Evolutionary conservation across 2,113 vertebrate species (phyloP), one percentile per base, ranked within the genome.

Genomic region (Panthera leo): DNA sequence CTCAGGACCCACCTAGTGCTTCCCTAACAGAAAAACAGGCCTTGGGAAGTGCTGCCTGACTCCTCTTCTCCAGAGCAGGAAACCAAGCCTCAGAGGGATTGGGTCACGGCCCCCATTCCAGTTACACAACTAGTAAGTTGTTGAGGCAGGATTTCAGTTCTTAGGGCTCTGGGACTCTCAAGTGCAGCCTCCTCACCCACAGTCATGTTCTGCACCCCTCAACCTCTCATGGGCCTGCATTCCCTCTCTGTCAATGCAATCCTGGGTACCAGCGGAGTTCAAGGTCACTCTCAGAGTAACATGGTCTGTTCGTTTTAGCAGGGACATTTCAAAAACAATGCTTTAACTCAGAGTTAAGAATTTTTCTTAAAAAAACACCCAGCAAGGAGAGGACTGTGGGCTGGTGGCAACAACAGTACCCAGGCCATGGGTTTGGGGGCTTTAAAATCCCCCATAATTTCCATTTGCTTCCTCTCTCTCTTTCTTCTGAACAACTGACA

Each of bases 241-340:
- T 7, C 18, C 53, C 31, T 13, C 45, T 63, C n/a, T 85, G 48
- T 27, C 93, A 21, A 58, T 70, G 51, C 31, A 63, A 25, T 48
- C 51, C 45, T 5, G 23, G 48, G 63, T 27, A 34, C 71, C 19
- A 78, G 45, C 2, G 3, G 79, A 31, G 1, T 55, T 85, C 83
- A 39, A 80, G 91, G 92, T 48, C 61, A 80, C 61, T 51, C 27
- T 55, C 3, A 19, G 75, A 89, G 42, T 70, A 63, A 63, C 27
- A 13, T 1, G 55, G 48, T 13, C 13, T 55, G 51, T 34, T 89
- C 87, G 7, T 89, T 84, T 83, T 65, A 87, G 39, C 18, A 79
- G 80, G n/a, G 80, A 67, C 36, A 71, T 1, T 92, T 83, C 34
- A 78, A 71, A 97, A 85, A 75, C 51, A 65, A 14, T 76, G 71